Conservation (phyloP, 2,888 invertebrate species). For the Hypomecis punctinalis region DNA sequence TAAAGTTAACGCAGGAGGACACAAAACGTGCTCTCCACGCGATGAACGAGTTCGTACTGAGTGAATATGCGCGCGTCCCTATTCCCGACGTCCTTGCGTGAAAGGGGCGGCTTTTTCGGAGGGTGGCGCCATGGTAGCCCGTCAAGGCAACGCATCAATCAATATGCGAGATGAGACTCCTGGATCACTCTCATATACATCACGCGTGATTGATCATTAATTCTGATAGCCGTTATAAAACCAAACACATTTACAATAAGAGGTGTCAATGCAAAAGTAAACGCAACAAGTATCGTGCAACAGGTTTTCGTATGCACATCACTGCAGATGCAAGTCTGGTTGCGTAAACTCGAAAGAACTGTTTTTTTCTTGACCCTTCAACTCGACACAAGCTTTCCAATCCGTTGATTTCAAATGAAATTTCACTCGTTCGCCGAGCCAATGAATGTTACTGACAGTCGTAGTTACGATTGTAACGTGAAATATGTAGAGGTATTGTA, state of each 20-base stretch:
- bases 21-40: conserved; percentile 66
- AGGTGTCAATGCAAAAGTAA: conserved; percentile 46
- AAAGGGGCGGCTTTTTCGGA: conserved; percentile 74
- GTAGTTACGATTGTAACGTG: conserved; percentile 9
- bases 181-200: conserved; percentile 48
- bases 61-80: conserved; percentile 82
- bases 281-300: conserved; percentile 60
- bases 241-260: conserved; percentile 33
- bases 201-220: conserved; percentile 27
- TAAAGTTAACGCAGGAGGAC: conserved; percentile 48
- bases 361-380: conserved; percentile 30
- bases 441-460: conserved; percentile 3
- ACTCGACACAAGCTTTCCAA: conserved; percentile 24
- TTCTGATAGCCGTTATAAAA: conserved; percentile 13
- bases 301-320: conserved; percentile 67
- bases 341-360: conserved; percentile 51
- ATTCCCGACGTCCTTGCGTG: conserved; percentile 79
- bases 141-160: conserved; percentile 80
- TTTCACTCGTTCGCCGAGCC: conserved; percentile 7
- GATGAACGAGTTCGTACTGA: conserved; percentile 72
- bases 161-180: conserved; percentile 79
- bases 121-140: conserved; percentile 79
- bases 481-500: conserved; percentile 20
- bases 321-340: conserved; percentile 59
- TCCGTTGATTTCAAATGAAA: conserved; percentile 13